phyloP scores from a whole-genome alignment of 2,113 vertebrate genomes.

The Micromys minutus region DNA sequence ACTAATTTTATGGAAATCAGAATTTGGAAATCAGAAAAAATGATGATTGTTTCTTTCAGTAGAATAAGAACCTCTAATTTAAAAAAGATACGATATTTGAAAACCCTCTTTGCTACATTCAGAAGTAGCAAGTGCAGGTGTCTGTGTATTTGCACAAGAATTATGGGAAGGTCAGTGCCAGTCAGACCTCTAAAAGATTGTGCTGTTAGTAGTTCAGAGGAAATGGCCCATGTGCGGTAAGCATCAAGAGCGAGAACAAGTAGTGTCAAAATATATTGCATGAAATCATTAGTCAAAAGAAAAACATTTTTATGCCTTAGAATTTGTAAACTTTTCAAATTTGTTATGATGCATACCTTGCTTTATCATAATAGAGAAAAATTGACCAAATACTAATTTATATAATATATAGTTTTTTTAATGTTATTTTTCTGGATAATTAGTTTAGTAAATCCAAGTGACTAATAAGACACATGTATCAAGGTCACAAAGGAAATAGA shows the following conservation, averaged over 20 bases:
- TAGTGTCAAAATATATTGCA: background rate
- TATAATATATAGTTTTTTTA: conserved; percentile 36
- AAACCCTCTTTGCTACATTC: background rate
- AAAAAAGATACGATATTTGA: background rate
- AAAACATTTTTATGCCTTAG: background rate
- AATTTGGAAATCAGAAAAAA: conserved; percentile 42
- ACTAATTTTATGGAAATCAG: conserved; percentile 43
- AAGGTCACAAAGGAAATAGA: conserved; percentile 9
- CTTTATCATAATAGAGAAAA: conserved; percentile 59
- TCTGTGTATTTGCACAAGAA: conserved; percentile 12
- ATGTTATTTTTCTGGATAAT: conserved; percentile 48
- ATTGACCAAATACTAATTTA: background rate
- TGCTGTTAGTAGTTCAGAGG: background rate
- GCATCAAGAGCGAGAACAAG: background rate
- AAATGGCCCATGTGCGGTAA: background rate
- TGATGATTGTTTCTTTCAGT: conserved; percentile 12
- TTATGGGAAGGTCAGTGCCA: background rate
- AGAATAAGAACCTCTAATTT: conserved; percentile 19
- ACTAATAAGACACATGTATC: background rate
- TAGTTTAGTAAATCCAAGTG: background rate
- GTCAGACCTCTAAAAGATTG: background rate
- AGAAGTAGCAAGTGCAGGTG: background rate
- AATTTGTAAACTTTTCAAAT: conserved; percentile 49
- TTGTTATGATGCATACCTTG: conserved; percentile 24
- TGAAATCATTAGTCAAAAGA: conserved; percentile 51